Conservation (phyloP, 1,140 invertebrate genomes). For the Leptinotarsa defecta region DNA sequence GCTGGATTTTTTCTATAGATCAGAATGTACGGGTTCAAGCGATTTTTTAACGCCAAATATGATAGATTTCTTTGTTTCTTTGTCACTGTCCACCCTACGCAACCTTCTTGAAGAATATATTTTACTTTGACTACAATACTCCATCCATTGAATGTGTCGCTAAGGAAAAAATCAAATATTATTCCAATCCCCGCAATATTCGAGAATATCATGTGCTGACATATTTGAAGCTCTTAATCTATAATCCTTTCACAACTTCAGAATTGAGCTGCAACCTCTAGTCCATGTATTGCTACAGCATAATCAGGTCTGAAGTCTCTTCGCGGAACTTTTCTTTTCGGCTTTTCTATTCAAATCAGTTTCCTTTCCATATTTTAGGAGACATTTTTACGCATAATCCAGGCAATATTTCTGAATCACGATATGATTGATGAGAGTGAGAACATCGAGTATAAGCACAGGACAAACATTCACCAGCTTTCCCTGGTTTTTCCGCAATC, state of each 20-base stretch:
- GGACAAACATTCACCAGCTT: conserved; percentile 9
- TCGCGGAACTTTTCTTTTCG: neutral
- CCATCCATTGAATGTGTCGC: too few species aligned
- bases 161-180: too few species aligned
- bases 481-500: neutral
- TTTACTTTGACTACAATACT: too few species aligned
- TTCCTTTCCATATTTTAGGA: neutral
- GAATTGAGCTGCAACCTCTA: neutral
- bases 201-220: neutral
- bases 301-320: neutral
- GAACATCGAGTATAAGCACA: conserved; percentile 7
- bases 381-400: neutral
- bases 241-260: neutral
- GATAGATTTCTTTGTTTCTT: too few species aligned
- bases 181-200: too few species aligned
- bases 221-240: neutral
- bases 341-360: neutral
- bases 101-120: too few species aligned
- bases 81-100: too few species aligned
- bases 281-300: neutral
- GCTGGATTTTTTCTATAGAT: too few species aligned
- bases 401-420: conserved; percentile 9
- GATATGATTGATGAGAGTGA: conserved; percentile 14
- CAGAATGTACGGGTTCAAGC: too few species aligned
- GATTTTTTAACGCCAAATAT: too few species aligned